phyloP scores from a whole-genome alignment of 2,888 invertebrate species.

The Malachius bipustulatus region DNA sequence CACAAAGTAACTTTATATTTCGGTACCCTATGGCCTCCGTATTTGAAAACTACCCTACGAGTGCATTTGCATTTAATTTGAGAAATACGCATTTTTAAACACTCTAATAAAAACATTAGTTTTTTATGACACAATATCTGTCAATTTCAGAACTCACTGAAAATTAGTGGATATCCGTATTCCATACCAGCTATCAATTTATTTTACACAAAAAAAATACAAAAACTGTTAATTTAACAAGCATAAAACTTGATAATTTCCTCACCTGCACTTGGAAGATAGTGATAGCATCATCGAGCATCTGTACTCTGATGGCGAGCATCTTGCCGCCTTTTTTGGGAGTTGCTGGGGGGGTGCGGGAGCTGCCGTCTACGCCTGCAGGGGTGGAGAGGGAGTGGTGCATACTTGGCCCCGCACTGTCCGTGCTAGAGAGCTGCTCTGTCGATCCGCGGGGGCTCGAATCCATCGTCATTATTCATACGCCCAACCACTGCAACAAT shows the following conservation, averaged over 20 bases:
- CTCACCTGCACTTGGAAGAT: conserved; percentile 87
- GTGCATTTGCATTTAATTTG: no score
- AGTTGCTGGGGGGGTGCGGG: conserved; percentile 63
- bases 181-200: no score
- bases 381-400: conserved; percentile 77
- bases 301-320: conserved; percentile 76
- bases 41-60: no score
- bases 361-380: conserved; percentile 68
- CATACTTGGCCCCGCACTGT: conserved; percentile 43
- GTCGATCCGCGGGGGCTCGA: conserved; percentile 32
- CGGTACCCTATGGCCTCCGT: no score
- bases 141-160: no score
- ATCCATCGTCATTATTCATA: conserved; percentile 22
- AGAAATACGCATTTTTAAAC: no score
- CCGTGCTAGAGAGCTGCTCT: conserved; percentile 33
- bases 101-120: no score
- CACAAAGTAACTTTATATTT: no score
- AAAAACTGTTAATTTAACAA: conserved; percentile 9
- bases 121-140: no score
- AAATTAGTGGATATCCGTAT: no score
- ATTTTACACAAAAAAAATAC: conserved; percentile 9
- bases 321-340: conserved; percentile 80
- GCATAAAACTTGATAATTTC: conserved; percentile 13
- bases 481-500: no score
- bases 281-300: conserved; percentile 80